Conservation (phyloP, 2,113 vertebrate species). For the Sturnira hondurensis region DNA sequence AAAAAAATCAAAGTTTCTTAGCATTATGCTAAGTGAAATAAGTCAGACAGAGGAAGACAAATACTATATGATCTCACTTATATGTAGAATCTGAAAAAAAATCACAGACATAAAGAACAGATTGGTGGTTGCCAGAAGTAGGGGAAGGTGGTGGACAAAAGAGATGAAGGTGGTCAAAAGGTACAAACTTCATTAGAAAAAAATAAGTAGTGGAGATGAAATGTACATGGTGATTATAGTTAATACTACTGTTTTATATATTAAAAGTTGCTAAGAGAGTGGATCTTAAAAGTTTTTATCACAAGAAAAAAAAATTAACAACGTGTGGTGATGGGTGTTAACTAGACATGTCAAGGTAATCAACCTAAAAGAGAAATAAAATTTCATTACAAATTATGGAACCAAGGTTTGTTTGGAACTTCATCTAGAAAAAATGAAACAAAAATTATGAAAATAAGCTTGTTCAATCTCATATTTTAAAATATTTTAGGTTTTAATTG, state of each 20-base stretch:
- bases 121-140: not conserved
- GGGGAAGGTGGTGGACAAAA: not conserved
- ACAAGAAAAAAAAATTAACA: not conserved
- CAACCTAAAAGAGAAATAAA: not conserved
- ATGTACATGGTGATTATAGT: not conserved
- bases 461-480: not conserved
- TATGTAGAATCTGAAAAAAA: not conserved
- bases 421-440: not conserved
- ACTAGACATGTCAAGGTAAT: not conserved
- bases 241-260: not conserved
- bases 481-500: not conserved
- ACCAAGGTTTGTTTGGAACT: not conserved
- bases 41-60: not conserved
- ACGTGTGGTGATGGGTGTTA: not conserved
- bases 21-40: not conserved
- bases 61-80: not conserved
- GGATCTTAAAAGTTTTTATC: not conserved
- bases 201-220: not conserved
- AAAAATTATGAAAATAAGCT: not conserved
- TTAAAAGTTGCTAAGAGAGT: not conserved
- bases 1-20: not conserved
- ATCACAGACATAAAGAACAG: not conserved
- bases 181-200: not conserved
- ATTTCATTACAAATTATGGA: not conserved
- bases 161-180: not conserved